These are phyloP conservation scores for Megalops atlanticus DNA, from an alignment of 2,113 vertebrate species.

Conservation along the genomic window DNA sequence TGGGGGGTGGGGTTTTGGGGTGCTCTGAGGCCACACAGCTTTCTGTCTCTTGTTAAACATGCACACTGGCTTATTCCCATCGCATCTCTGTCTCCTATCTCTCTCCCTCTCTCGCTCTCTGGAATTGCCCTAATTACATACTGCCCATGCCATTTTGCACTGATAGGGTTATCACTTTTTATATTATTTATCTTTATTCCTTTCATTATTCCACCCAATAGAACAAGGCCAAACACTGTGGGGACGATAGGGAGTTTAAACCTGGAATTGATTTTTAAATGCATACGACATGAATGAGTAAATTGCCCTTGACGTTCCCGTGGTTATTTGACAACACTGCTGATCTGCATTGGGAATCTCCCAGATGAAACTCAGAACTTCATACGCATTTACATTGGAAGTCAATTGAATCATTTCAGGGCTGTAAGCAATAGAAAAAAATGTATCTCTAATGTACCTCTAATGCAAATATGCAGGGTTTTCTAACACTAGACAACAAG, in stretches of 20 bases:
- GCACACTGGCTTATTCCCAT: conserved; percentile 67
- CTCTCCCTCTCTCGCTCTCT: conserved; percentile 29
- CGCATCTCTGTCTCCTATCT: conserved; percentile 43
- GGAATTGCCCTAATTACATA: conserved; percentile 28
- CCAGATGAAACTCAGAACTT: not conserved
- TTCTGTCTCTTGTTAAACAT: conserved; percentile 46
- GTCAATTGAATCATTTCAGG: not conserved
- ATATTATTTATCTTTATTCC: conserved; percentile 17
- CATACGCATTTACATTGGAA: not conserved
- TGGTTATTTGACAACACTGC: not conserved
- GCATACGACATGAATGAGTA: not conserved
- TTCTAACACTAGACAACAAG: too few relatives aligned
- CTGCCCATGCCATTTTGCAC: conserved; percentile 45
- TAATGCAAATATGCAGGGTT: too few relatives aligned
- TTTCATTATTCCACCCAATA: conserved; percentile 22
- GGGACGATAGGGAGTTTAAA: not conserved
- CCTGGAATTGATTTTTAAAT: not conserved
- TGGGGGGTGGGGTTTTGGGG: not conserved
- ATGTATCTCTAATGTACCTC: too few relatives aligned
- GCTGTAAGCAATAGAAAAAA: too few relatives aligned
- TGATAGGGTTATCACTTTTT: conserved; percentile 13
- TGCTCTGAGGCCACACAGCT: conserved; percentile 32
- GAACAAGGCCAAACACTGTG: not conserved
- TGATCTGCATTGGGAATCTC: not conserved
- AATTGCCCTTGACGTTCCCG: not conserved